Percentiles rank a stretch among this genome's conserved stretches.
Evolutionary conservation across 2,888 invertebrate species (phyloP).

Genomic region (Andrena hattorfiana): DNA sequence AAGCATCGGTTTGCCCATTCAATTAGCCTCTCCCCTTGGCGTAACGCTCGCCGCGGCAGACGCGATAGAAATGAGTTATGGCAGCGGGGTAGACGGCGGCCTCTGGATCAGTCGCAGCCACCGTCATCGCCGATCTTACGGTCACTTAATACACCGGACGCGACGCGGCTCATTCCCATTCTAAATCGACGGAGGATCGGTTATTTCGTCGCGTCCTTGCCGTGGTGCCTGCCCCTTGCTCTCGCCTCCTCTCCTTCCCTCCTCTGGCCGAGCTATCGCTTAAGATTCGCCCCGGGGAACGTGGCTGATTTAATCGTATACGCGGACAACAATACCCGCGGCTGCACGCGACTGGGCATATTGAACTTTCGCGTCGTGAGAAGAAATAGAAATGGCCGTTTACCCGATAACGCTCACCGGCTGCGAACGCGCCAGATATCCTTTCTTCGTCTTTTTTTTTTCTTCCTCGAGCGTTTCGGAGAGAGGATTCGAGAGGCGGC

Average conservation of each 20-base stretch:
- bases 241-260: background rate
- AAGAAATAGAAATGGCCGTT: slow-evolving; percentile 64
- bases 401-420: slow-evolving; percentile 47
- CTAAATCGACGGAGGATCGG: slow-evolving; percentile 57
- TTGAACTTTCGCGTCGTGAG: slow-evolving; percentile 65
- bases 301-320: slow-evolving; percentile 63
- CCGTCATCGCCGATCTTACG: background rate
- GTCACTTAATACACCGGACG: slow-evolving; percentile 35
- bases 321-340: slow-evolving; percentile 63
- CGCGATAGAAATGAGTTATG: slow-evolving; percentile 53
- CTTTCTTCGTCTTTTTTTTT: slow-evolving; percentile 1
- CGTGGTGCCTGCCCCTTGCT: slow-evolving; percentile 40
- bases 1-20: slow-evolving; percentile 50
- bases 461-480: background rate
- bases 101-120: slow-evolving; percentile 20
- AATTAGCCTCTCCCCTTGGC: slow-evolving; percentile 35
- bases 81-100: slow-evolving; percentile 9
- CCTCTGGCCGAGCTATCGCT: slow-evolving; percentile 20
- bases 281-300: slow-evolving; percentile 62
- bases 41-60: slow-evolving; percentile 7
- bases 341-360: slow-evolving; percentile 62
- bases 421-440: slow-evolving; percentile 13
- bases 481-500: slow-evolving; percentile 13
- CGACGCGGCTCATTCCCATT: slow-evolving; percentile 49
- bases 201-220: slow-evolving; percentile 57